Evolutionary conservation across 2,113 vertebrate species (phyloP).

Genomic region (Clarias gariepinus): DNA sequence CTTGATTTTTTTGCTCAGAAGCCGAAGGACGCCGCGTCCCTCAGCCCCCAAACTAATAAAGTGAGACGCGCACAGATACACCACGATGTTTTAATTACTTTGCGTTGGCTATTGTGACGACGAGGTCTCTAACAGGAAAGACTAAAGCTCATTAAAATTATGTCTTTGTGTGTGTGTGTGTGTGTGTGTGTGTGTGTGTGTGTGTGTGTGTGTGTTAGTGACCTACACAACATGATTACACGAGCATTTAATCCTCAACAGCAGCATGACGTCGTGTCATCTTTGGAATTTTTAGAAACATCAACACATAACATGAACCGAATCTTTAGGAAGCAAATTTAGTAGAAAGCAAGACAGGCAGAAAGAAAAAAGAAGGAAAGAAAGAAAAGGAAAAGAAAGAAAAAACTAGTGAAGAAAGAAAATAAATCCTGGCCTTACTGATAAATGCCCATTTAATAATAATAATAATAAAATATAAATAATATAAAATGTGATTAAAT

Average conservation of each 20-base stretch:
- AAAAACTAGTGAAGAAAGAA: background rate
- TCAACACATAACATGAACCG: background rate
- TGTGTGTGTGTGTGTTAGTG: background rate
- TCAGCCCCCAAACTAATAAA: slow-evolving; percentile 14
- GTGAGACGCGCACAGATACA: background rate
- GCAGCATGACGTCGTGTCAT: background rate
- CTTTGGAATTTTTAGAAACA: background rate
- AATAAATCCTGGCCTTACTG: background rate
- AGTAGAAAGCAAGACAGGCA: background rate
- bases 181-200: slow-evolving; percentile 12
- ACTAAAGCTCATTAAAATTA: slow-evolving; percentile 1
- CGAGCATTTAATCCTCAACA: background rate
- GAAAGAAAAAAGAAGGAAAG: background rate
- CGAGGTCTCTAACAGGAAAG: slow-evolving; percentile 7
- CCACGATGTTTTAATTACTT: background rate
- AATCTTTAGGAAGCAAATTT: background rate
- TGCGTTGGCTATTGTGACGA: background rate
- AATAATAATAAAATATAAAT: background rate
- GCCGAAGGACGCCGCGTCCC: background rate
- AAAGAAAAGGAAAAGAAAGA: background rate
- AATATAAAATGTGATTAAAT: too few relatives aligned
- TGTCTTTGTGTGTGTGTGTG: slow-evolving; percentile 13
- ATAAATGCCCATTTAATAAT: background rate
- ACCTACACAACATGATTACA: background rate
- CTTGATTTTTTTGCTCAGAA: slow-evolving; percentile 12